These are phyloP conservation scores for Cylindroiulus punctatus DNA, from an alignment of 2,888 invertebrate species.

Conservation along the genomic window DNA sequence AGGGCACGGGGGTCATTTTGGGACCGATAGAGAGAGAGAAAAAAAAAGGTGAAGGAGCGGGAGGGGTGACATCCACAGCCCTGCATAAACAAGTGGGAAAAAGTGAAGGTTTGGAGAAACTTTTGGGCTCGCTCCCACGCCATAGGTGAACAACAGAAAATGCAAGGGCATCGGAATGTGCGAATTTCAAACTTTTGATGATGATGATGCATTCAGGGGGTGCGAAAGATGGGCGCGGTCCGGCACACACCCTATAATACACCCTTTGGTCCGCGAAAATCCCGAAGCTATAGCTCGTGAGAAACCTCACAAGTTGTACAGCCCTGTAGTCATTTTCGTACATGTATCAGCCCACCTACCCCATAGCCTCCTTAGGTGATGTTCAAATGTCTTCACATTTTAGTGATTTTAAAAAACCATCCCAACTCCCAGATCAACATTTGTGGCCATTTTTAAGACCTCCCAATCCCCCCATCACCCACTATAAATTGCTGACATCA, in stretches of 20 bases:
- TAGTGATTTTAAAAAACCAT: too few species aligned
- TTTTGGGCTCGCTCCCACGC: slow-evolving; percentile 34
- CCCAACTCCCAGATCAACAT: too few species aligned
- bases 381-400: too few species aligned
- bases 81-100: slow-evolving; percentile 40
- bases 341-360: too few species aligned
- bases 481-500: too few species aligned
- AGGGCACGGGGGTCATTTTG: neutral
- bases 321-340: too few species aligned
- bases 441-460: too few species aligned
- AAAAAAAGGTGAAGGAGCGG: slow-evolving; percentile 15
- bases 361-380: too few species aligned
- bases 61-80: slow-evolving; percentile 39
- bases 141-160: slow-evolving; percentile 42
- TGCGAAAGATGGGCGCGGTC: slow-evolving; percentile 28
- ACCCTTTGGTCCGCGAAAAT: slow-evolving; percentile 5
- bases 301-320: slow-evolving; percentile 11
- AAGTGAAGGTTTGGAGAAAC: slow-evolving; percentile 28
- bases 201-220: slow-evolving; percentile 24
- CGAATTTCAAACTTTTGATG: slow-evolving; percentile 5
- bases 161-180: slow-evolving; percentile 25
- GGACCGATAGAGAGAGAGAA: slow-evolving; percentile 7
- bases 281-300: neutral
- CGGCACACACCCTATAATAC: neutral
- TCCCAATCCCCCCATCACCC: too few species aligned